Evolutionary conservation across 2,113 vertebrate species (phyloP), one percentile per base, ranked within the genome.

Genomic region (Chaetodon trifascialis): DNA sequence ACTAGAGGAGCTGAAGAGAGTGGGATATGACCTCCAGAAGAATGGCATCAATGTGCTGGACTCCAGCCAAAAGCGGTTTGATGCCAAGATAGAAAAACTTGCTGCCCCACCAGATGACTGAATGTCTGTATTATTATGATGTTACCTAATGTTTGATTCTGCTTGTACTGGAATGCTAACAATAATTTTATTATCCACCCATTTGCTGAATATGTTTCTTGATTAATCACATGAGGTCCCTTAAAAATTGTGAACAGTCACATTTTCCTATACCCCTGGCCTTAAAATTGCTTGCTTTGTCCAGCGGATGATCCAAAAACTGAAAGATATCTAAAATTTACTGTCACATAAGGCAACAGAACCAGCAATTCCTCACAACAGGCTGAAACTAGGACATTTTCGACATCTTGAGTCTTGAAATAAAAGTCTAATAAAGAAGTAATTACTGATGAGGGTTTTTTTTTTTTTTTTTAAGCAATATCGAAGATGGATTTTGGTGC

Each of bases 11-110:
- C 75, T 97, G 52, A 51, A 88, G 47, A 87, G 69, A 14, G 11
- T 94, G 51, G 89, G 88, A 11, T 97, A 95, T 90, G 88, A 96
- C 80, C 95, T 97, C 42, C 46, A 88, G 75, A 87, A 83, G 40
- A 94, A 89, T n/a, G 96, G 94, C 11, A 95, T 97, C 30, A 21
- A 21, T 52, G 79, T 95, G 80, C 73, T 97, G 15, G 88, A 94
- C 83, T 36, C 76, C 8, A 96, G 96, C 89, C 76, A 79, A 81
- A 95, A 94, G 73, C 92, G 94, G 10, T 97, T 96, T 78, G 75
- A 76, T 47, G 84, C 93, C 69, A 97, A 95, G 86, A 40, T 96
- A 11, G 80, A 93, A 89, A 95, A 85, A 72, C 85, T 95, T 49
- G 1, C 11, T 44, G 44, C 36, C 4, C n/a, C 19, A 44, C 0